Conservation (phyloP, 2,888 invertebrate genomes). For the Drosophila macrospina region DNA sequence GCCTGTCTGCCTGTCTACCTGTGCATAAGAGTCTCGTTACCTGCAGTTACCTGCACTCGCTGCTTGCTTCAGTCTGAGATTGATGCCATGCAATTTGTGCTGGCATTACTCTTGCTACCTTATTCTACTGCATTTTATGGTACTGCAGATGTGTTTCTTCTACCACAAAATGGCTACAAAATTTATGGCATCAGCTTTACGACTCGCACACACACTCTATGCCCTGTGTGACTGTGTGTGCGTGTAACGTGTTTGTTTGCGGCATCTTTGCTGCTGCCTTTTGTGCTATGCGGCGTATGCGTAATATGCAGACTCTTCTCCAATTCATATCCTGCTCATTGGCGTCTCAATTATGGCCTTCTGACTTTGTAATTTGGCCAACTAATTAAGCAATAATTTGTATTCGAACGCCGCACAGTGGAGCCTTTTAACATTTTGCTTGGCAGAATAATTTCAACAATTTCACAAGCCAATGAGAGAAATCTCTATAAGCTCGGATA, state of each 20-base stretch:
- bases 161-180: conserved; percentile 57
- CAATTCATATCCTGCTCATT: conserved; percentile 36
- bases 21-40: conserved; percentile 58
- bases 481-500: too few relatives aligned
- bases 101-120: conserved; percentile 58
- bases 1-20: conserved; percentile 30
- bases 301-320: conserved; percentile 37
- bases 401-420: too few relatives aligned
- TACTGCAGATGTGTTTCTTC: conserved; percentile 56
- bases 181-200: conserved; percentile 67
- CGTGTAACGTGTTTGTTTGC: conserved; percentile 22
- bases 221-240: too few relatives aligned
- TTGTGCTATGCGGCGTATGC: conserved; percentile 41
- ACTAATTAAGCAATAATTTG: conserved; percentile 15
- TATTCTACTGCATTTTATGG: conserved; percentile 71
- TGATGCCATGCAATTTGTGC: conserved; percentile 75
- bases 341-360: conserved; percentile 39
- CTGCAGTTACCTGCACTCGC: conserved; percentile 50
- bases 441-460: background rate
- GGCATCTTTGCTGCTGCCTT: conserved; percentile 26
- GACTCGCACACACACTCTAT: conserved; percentile 7
- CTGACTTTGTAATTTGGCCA: conserved; percentile 12
- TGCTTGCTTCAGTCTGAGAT: conserved; percentile 59
- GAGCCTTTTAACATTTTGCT: too few relatives aligned
- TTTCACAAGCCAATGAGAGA: too few relatives aligned